phyloP scores from a whole-genome alignment of 2,797 vertebrate species.

The Chromis chromis region DNA sequence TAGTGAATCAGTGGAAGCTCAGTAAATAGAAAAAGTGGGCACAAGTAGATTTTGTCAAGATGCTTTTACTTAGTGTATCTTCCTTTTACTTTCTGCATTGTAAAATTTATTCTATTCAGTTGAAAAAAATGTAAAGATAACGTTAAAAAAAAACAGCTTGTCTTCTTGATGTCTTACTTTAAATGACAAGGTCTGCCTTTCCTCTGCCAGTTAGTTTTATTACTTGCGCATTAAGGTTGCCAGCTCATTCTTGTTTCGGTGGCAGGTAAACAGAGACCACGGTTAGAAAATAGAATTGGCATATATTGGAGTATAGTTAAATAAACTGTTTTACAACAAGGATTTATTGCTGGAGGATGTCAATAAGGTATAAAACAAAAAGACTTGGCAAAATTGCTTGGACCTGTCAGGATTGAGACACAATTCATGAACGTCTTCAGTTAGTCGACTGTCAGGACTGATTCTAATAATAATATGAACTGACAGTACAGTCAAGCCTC shows the following conservation, averaged over 20 bases:
- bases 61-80: neutral
- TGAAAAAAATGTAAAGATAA: neutral
- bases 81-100: neutral
- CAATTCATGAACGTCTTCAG: constrained; percentile 40
- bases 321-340: constrained; percentile 24
- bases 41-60: constrained; percentile 20
- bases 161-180: neutral
- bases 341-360: constrained; percentile 26
- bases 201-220: constrained; percentile 18
- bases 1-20: constrained; percentile 19
- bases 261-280: constrained; percentile 20
- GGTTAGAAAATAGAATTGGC: constrained; percentile 21
- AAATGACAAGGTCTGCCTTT: constrained; percentile 15
- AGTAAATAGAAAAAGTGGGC: constrained; percentile 18
- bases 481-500: constrained; percentile 36
- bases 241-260: constrained; percentile 36
- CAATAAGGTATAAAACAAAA: constrained; percentile 32
- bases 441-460: constrained; percentile 34
- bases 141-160: neutral
- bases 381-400: constrained; percentile 24
- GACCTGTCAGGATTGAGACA: constrained; percentile 38
- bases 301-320: constrained; percentile 30
- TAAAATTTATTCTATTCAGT: neutral
- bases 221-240: constrained; percentile 23
- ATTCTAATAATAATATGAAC: constrained; percentile 51